Evolutionary conservation across 1,140 invertebrate genomes (phyloP), one percentile per base, ranked within the genome.

Genomic region (Bacillus rossius): DNA sequence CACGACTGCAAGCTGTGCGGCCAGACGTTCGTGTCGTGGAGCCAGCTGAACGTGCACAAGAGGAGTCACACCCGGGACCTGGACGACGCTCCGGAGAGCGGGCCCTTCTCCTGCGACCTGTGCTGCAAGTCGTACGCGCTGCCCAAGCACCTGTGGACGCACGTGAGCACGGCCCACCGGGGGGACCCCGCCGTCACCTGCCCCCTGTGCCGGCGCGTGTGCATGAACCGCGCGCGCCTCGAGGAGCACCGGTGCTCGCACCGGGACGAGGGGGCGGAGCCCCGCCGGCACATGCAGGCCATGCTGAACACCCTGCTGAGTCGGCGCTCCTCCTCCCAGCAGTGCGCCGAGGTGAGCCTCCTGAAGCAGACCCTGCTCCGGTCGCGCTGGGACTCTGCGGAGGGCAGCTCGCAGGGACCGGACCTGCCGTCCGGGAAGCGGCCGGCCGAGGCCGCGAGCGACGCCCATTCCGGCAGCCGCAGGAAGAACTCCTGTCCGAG

Each of bases 121-220:
- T 80, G 78, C 63, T 73, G 74, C 60, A 80, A 79, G 60, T 74
- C 77, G 3, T 79, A 79, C 64, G 77, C 77, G 3, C 76, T 76
- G 2, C 75, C 77, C 0, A 79, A 80, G 63, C 77, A 80, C 63
- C 70, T 77, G 26, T 80, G 78, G 78, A 77, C 76, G 42, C 78
- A 80, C 52, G 77, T 80, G 13, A 77, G 75, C 14, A 75, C 75
- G 1, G 71, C 71, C 5, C 78, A 80, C 55, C 70, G 75, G 57
- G 77, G 77, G 17, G 73, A 79, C 66, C 76, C 76, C 13, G 72
- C 73, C 8, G 75, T 79, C 13, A 79, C 77, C 0, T 78, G 78
- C 57, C 65, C 67, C 8, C 71, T 73, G 37, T 79, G 77, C 61
- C 70, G 71, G 2, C 66, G 77, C 4, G 77, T 77, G 54, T 79